Conservation (phyloP, 2,888 invertebrate genomes). For the Luperina testacea region DNA sequence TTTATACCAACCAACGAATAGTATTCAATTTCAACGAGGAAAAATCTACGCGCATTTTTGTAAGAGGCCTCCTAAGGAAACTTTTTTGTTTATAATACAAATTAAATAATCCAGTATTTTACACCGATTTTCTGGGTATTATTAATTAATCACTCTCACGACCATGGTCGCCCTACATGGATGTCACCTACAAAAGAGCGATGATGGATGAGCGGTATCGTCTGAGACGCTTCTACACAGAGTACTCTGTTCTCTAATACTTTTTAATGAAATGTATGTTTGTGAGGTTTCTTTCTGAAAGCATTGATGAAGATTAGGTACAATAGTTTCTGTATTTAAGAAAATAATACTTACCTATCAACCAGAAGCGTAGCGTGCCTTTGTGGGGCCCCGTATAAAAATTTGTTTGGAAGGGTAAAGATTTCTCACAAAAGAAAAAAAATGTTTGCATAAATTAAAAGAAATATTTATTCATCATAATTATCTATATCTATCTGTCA, state of each 20-base stretch:
- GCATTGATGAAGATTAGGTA: background rate
- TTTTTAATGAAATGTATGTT: constrained; percentile 57
- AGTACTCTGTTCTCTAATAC: constrained; percentile 53
- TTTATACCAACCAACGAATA: no score
- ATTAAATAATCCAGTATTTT: background rate
- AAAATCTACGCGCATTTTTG: no score
- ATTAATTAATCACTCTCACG: background rate
- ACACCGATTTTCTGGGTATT: background rate
- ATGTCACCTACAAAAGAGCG: constrained; percentile 71
- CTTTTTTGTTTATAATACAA: background rate
- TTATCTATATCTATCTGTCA: no score
- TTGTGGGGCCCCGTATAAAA: no score
- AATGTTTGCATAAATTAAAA: no score
- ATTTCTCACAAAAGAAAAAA: no score
- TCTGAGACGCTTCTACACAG: constrained; percentile 55
- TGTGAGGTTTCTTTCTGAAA: constrained; percentile 25
- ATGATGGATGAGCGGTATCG: constrained; percentile 73
- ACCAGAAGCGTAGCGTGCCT: no score
- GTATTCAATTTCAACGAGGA: no score
- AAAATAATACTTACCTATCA: background rate
- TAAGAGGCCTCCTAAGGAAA: background rate
- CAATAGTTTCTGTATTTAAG: background rate
- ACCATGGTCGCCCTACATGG: constrained; percentile 58
- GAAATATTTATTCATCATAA: no score
- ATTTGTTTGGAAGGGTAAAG: no score